These are phyloP conservation scores for Clarias batrachus DNA, from an alignment of 2,113 vertebrate genomes.

Conservation along the genomic window DNA sequence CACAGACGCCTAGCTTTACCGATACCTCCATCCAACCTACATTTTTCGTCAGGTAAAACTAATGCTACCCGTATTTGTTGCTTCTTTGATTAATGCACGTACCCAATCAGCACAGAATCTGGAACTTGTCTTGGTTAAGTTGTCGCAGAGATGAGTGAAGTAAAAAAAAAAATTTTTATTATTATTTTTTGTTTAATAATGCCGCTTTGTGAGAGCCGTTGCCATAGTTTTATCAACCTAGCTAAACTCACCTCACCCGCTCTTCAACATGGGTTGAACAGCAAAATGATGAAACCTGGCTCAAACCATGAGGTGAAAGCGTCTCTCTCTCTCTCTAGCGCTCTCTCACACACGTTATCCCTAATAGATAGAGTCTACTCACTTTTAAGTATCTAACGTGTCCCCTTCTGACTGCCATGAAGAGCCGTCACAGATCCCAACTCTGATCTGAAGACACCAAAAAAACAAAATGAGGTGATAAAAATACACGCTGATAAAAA, in stretches of 20 bases:
- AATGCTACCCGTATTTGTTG: no score
- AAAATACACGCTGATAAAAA: conserved; percentile 55
- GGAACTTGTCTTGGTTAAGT: no score
- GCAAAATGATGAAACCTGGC: background rate
- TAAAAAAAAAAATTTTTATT: no score
- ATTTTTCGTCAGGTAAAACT: no score
- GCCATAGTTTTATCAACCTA: background rate
- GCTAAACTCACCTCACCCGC: background rate
- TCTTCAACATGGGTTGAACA: background rate
- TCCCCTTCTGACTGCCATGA: conserved; percentile 81
- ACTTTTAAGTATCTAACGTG: conserved; percentile 79
- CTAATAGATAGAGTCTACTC: conserved; percentile 62
- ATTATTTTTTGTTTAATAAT: no score
- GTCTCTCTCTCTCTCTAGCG: background rate
- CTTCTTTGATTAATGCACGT: no score
- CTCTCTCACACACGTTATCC: background rate
- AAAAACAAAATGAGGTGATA: conserved; percentile 58
- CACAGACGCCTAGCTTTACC: no score
- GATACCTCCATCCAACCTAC: no score
- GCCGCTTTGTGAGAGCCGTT: no score
- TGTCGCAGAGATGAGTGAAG: no score
- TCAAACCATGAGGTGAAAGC: background rate
- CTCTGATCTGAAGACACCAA: conserved; percentile 67
- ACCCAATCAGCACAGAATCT: no score
- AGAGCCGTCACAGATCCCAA: conserved; percentile 76